Evolutionary conservation across 2,113 vertebrate genomes (phyloP).

Genomic region (Chionodraco myersi): DNA sequence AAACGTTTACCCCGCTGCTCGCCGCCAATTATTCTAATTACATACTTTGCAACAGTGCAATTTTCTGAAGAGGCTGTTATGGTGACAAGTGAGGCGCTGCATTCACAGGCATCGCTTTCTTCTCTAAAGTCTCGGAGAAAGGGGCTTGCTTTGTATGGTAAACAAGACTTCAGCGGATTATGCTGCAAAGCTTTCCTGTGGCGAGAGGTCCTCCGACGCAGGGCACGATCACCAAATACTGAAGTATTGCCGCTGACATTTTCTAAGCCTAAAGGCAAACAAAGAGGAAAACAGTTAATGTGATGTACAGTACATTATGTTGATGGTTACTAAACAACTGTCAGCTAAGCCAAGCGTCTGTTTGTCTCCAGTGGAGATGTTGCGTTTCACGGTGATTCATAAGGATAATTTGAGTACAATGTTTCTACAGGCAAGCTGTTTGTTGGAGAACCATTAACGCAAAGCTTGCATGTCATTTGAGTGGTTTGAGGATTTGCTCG

Average conservation of each 20-base stretch:
- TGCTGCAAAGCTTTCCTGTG: slow-evolving; percentile 58
- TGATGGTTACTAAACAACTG: slow-evolving; percentile 46
- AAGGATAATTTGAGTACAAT: background rate
- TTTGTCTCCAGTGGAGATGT: slow-evolving; percentile 23
- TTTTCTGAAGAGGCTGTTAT: slow-evolving; percentile 65
- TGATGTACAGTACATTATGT: slow-evolving; percentile 32
- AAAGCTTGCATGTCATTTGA: background rate
- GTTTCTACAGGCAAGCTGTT: slow-evolving; percentile 1
- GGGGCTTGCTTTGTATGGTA: slow-evolving; percentile 67
- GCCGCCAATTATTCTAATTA: slow-evolving; percentile 72
- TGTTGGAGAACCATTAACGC: slow-evolving; percentile 3
- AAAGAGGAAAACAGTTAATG: slow-evolving; percentile 54
- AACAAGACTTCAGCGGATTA: slow-evolving; percentile 74
- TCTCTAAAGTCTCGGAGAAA: slow-evolving; percentile 55
- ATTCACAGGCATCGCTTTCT: slow-evolving; percentile 34
- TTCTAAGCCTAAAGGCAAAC: slow-evolving; percentile 65
- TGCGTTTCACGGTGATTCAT: background rate
- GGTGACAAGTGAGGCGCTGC: slow-evolving; percentile 56
- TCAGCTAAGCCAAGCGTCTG: slow-evolving; percentile 23
- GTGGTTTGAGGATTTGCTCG: background rate
- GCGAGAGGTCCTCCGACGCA: slow-evolving; percentile 62
- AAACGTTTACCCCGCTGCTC: slow-evolving; percentile 45
- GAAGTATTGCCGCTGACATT: slow-evolving; percentile 64
- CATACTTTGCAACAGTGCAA: slow-evolving; percentile 59
- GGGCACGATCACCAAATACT: slow-evolving; percentile 62